phyloP scores from a whole-genome alignment of 2,888 invertebrate species.

The Octodonta nipae region DNA sequence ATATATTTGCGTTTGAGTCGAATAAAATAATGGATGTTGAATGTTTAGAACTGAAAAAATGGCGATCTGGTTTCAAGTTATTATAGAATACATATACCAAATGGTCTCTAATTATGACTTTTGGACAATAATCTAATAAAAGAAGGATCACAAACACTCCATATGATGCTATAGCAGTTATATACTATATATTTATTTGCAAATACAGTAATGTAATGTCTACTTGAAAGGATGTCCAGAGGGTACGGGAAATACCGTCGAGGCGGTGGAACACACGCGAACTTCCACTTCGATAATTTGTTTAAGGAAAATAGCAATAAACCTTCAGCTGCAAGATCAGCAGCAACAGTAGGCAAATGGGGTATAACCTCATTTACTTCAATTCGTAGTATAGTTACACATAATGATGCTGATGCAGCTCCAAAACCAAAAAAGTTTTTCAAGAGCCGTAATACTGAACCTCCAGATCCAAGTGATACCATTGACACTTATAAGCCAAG shows the following conservation, averaged over 20 bases:
- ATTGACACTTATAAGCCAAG: constrained; percentile 12
- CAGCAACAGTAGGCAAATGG: constrained; percentile 87
- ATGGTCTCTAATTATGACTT: too few relatives aligned
- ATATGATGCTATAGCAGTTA: too few relatives aligned
- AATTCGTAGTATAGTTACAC: constrained; percentile 67
- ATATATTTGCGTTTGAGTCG: neutral
- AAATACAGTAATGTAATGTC: constrained; percentile 1
- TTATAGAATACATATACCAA: too few relatives aligned
- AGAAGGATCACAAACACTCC: too few relatives aligned
- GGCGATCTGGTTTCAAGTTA: constrained; percentile 12
- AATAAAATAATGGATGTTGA: constrained; percentile 5
- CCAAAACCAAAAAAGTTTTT: constrained; percentile 79
- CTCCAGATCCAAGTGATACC: constrained; percentile 34
- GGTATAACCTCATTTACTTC: constrained; percentile 88
- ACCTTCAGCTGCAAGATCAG: constrained; percentile 76
- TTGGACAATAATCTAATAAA: too few relatives aligned
- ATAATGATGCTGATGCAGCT: too few relatives aligned
- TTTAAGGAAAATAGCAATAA: constrained; percentile 70
- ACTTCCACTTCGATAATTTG: constrained; percentile 51
- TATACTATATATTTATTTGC: neutral
- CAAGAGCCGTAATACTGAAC: constrained; percentile 65
- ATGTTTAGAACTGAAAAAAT: constrained; percentile 11
- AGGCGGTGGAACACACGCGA: constrained; percentile 36
- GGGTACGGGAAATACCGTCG: constrained; percentile 38
- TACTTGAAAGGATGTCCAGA: constrained; percentile 32